Evolutionary conservation across 2,797 vertebrate species (phyloP).

Genomic region (Argyrosomus regius): DNA sequence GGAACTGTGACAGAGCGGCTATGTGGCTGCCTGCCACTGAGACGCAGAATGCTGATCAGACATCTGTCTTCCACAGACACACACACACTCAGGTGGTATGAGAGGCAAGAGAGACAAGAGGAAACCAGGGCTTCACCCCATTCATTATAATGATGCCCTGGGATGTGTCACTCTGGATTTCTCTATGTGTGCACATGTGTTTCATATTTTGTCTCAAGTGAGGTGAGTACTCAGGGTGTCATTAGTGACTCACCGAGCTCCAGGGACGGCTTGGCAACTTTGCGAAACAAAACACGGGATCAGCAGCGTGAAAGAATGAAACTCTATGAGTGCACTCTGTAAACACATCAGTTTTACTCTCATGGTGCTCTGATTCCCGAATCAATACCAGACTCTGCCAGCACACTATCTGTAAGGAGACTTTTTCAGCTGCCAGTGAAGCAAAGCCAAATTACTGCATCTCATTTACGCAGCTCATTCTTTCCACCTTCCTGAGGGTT

Average conservation of each 20-base stretch:
- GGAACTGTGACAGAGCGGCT: conserved; percentile 59
- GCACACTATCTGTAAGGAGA: conserved; percentile 7
- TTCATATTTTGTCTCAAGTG: conserved; percentile 48
- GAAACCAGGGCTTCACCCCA: conserved; percentile 40
- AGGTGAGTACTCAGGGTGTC: conserved; percentile 52
- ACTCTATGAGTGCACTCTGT: conserved; percentile 31
- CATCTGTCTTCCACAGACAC: conserved; percentile 59
- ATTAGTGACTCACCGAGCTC: conserved; percentile 61
- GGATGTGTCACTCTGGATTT: conserved; percentile 55
- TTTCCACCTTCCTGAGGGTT: conserved; percentile 15
- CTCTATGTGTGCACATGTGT: conserved; percentile 16
- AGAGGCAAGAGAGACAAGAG: conserved; percentile 40
- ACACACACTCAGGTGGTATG: conserved; percentile 47
- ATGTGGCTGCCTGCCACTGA: conserved; percentile 52
- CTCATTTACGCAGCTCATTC: conserved; percentile 38
- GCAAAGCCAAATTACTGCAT: conserved; percentile 36
- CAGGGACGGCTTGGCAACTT: conserved; percentile 40
- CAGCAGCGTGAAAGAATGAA: conserved; percentile 35
- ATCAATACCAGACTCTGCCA: conserved; percentile 54
- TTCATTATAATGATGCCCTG: conserved; percentile 50
- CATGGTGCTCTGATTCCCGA: conserved; percentile 22
- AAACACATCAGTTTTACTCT: conserved; percentile 46
- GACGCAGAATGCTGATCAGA: conserved; percentile 63
- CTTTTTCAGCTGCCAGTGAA: conserved; percentile 19
- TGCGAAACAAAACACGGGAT: conserved; percentile 28